Evolutionary conservation across 1,140 invertebrate genomes (phyloP), one percentile per base, ranked within the genome.

Genomic region (Spodoptera litura): DNA sequence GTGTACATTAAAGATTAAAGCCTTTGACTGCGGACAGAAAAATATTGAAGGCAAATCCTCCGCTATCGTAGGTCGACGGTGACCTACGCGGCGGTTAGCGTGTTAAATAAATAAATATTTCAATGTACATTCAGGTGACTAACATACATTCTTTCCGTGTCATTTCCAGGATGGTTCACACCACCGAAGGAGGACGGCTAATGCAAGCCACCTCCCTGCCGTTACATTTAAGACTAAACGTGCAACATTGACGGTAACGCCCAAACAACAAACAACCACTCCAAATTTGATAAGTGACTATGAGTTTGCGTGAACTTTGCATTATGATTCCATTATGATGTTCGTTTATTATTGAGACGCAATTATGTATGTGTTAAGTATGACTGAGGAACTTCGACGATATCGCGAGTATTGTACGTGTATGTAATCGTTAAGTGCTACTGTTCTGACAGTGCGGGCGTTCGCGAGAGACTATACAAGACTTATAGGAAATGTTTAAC

Each of bases 181-280:
- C 97, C 97, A 27, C 97, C 97, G 10, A 98, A 98, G 91, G 97
- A 98, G 95, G 97, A 98, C 93, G 97, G 97, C 95, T 98, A 98
- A 97, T 95, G 83, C 75, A 77, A 31, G 81, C 76, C 66, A 44
- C 38, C 51, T 64, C 62, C 51, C 74, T 78, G 81, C 80, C 70
- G 58, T 84, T 84, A 87, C 70, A 74, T 52, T 74, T 88, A 90
- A 89, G 87, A 88, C 84, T 87, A 88, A 80, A 87, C 85, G 87
- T 91, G 88, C 83, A 82, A 85, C 88, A 88, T 82, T 80, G 84
- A 83, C 82, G 81, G 81, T 83, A 86, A 86, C 86, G 88, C 87
- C 88, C 85, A 80, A 82, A 68, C 78, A 83, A 73, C 81, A 81
- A 88, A 71, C 81, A 75, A 62, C 73, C 27, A 82, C 84, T 83